phyloP scores from a whole-genome alignment of 2,113 vertebrate genomes.

The Empidonax traillii region DNA sequence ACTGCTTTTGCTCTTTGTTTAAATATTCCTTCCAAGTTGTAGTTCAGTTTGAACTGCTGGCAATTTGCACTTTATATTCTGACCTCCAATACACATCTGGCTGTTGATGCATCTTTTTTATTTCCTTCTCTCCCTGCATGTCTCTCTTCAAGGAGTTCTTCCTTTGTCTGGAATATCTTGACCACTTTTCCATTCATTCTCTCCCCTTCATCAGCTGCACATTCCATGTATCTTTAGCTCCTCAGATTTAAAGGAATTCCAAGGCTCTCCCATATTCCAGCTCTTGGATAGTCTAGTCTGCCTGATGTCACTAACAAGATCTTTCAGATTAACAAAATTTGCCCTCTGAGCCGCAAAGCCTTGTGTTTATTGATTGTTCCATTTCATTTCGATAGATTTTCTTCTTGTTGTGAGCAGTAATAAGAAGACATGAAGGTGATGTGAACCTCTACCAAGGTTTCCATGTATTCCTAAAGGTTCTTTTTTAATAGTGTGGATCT shows the following conservation, averaged over 20 bases:
- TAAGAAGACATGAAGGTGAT: neutral
- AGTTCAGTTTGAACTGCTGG: neutral
- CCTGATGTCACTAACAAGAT: neutral
- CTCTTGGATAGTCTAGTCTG: neutral
- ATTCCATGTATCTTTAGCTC: neutral
- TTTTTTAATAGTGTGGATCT: neutral
- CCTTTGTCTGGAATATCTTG: neutral
- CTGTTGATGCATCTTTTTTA: neutral
- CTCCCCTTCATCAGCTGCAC: neutral
- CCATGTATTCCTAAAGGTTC: neutral
- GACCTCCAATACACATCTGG: neutral
- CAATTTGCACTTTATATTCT: neutral
- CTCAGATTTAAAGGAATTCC: neutral
- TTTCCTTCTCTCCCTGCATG: neutral
- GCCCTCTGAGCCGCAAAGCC: neutral
- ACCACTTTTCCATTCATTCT: neutral
- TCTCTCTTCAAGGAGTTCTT: neutral
- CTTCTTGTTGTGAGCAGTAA: neutral
- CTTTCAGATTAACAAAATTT: neutral
- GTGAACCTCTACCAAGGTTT: neutral
- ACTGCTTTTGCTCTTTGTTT: neutral
- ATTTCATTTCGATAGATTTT: neutral
- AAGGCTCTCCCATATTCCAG: neutral
- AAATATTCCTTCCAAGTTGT: neutral
- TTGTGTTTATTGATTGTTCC: neutral